Evolutionary conservation across 2,888 invertebrate genomes (phyloP).

Genomic region (Morpho achilles): DNA sequence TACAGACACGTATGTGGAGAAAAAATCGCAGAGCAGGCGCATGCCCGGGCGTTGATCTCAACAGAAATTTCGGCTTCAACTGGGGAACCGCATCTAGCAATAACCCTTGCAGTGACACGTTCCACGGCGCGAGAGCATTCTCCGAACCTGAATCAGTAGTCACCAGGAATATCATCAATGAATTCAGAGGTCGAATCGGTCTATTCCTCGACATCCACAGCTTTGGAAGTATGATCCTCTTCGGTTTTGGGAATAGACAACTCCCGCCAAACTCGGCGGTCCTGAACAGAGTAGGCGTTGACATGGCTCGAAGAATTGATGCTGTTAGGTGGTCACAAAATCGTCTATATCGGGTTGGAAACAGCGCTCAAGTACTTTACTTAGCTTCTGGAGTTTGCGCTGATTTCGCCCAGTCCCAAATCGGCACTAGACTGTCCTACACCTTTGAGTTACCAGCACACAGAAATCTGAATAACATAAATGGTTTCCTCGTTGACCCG

Average conservation of each 20-base stretch:
- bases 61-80: conserved; percentile 85
- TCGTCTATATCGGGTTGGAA: conserved; percentile 70
- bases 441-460: conserved; percentile 79
- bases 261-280: conserved; percentile 68
- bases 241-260: conserved; percentile 52
- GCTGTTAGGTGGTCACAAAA: conserved; percentile 59
- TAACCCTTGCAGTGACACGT: conserved; percentile 79
- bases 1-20: conserved; percentile 81
- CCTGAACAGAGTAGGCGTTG: conserved; percentile 55
- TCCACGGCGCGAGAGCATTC: conserved; percentile 80
- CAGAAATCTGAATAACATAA: conserved; percentile 8
- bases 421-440: conserved; percentile 14
- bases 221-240: conserved; percentile 82
- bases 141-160: conserved; percentile 83
- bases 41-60: conserved; percentile 86
- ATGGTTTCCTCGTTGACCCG: conserved; percentile 36
- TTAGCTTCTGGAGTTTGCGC: conserved; percentile 81
- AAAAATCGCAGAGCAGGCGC: conserved; percentile 77
- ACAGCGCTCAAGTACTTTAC: conserved; percentile 71
- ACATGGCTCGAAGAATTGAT: conserved; percentile 65
- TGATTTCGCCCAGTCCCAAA: conserved; percentile 64
- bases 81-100: conserved; percentile 80
- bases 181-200: conserved; percentile 66
- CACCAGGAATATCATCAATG: conserved; percentile 76
- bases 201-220: conserved; percentile 87